Percentiles rank a stretch among this genome's conserved stretches.
These are phyloP conservation scores for Galleria mellonella DNA, from an alignment of 1,140 invertebrate species.

Conservation along the genomic window DNA sequence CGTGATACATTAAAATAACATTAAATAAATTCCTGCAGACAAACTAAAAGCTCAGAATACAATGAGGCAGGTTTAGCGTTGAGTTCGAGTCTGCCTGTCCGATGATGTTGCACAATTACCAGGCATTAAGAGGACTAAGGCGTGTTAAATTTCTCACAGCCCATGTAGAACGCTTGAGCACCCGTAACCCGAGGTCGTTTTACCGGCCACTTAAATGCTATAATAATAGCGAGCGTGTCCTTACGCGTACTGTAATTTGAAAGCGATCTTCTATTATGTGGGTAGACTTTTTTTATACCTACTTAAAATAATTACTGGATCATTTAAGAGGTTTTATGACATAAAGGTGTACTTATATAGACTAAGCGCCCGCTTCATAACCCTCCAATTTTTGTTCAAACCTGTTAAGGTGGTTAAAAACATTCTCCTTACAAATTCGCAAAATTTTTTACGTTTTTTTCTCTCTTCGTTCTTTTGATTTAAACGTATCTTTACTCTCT, in stretches of 20 bases:
- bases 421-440: background rate
- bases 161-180: conserved; percentile 37
- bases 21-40: no score
- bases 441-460: background rate
- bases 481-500: no score
- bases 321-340: conserved; percentile 2
- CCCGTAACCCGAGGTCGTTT: conserved; percentile 35
- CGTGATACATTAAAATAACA: no score
- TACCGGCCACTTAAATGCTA: conserved; percentile 43
- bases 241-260: conserved; percentile 40
- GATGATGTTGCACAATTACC: conserved; percentile 50
- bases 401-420: background rate
- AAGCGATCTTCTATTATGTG: conserved; percentile 18
- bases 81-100: conserved; percentile 4
- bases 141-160: conserved; percentile 49
- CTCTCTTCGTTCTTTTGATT: no score
- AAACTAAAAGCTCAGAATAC: background rate
- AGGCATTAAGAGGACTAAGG: conserved; percentile 40
- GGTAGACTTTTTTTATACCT: conserved; percentile 8
- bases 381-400: no score
- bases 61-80: background rate
- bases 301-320: conserved; percentile 8
- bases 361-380: no score
- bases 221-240: conserved; percentile 38
- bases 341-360: no score